Base-by-base conservation (phyloP, 2,888 invertebrate species). In the Drosophila mulleri region DNA sequence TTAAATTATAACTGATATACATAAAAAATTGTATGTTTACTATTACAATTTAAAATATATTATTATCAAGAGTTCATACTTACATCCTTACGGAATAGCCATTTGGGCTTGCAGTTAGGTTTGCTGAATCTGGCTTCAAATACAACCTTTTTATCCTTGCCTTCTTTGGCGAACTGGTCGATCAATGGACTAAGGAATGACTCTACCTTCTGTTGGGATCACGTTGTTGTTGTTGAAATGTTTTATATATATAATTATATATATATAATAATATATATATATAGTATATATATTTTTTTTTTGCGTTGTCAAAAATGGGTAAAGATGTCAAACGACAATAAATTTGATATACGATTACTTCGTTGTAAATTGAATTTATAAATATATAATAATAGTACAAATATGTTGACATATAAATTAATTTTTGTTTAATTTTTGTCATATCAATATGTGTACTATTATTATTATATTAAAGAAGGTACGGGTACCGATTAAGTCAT, bases 91-190 rank as follows among this genome's bases (percentile, higher is more conserved):
- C 97, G 95, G 94, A 97, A 96, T 92, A 95, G 95, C 98, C 98
- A 98, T 93, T 97, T 98, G 11, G 98, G 97, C 92, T 98, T 98
- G 91, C 96, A 95, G 93, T 98, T 98, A n/a, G 98, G 96, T 94
- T 98, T 99, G 77, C 98, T 97, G 94, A 99, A 99, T 92, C 97
- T 96, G 74, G 97, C 98, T 93, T 98, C 98, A 91, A 99, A 98
- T 45, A 95, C 95, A 80, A 98, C 97, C 93, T 98, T 97, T 93
- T 98, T 98, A 93, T 99, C 98, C 93, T 98, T 98, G 88, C 98
- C 97, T 95, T 99, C 97, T 93, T 98, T 97, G 82, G 97, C 97
- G 92, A 96, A 96, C 94, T 97, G 96, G 94, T 99, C 99, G 90
- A 98, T 96, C 91, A 99, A 94, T 74, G 98, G 98, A 93, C 97